Evolutionary conservation across 2,888 invertebrate species (phyloP).

Genomic region (Tetrapedia diversipes): DNA sequence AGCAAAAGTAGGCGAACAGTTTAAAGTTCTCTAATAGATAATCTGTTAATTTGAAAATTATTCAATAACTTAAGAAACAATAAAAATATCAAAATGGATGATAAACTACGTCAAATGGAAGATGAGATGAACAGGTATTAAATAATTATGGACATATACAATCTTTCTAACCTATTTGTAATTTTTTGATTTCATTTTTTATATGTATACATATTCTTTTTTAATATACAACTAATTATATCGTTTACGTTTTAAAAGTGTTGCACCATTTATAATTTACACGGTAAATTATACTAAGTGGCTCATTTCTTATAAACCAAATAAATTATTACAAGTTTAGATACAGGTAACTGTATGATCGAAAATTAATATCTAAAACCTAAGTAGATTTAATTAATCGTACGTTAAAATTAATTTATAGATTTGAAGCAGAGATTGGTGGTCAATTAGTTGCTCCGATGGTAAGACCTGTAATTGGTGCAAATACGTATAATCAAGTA

Average conservation of each 20-base stretch:
- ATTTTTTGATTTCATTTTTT: background rate
- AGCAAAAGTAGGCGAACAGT: background rate
- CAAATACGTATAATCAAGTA: slow-evolving; percentile 89
- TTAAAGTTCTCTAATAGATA: background rate
- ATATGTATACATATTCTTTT: background rate
- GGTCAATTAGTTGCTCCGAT: slow-evolving; percentile 85
- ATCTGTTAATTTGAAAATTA: background rate
- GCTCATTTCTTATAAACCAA: slow-evolving; percentile 23
- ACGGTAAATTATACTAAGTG: slow-evolving; percentile 3
- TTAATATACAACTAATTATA: background rate
- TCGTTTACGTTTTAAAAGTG: slow-evolving; percentile 16
- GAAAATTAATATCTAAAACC: background rate
- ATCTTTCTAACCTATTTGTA: slow-evolving; percentile 14
- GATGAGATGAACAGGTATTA: slow-evolving; percentile 93
- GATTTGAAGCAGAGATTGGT: slow-evolving; percentile 95
- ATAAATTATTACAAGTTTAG: slow-evolving; percentile 26
- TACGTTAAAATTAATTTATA: slow-evolving; percentile 78
- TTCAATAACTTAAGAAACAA: slow-evolving; percentile 4
- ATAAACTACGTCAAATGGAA: slow-evolving; percentile 92
- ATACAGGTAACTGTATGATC: slow-evolving; percentile 21
- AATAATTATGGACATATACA: slow-evolving; percentile 6
- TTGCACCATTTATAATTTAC: slow-evolving; percentile 4
- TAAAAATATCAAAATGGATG: slow-evolving; percentile 77
- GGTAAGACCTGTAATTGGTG: slow-evolving; percentile 88
- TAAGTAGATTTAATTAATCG: background rate